These are phyloP conservation scores for Magallana gigas DNA, from an alignment of 1,140 invertebrate genomes.

Conservation along the genomic window DNA sequence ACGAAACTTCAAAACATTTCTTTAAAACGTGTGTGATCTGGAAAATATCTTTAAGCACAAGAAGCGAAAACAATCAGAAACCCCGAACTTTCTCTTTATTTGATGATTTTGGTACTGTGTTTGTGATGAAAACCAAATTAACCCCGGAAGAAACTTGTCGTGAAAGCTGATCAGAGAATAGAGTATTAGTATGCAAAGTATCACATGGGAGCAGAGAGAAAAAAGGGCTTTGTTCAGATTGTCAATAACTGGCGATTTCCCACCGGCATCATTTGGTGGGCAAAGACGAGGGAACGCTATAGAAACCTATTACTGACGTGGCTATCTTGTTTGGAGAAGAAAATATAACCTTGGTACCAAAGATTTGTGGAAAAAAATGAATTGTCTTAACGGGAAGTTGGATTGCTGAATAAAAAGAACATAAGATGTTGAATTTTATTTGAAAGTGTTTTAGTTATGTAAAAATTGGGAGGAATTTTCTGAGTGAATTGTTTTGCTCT, in stretches of 20 bases:
- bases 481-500: no score
- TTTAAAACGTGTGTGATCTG: no score
- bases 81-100: background rate
- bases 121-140: background rate
- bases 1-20: no score
- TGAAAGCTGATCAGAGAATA: constrained; percentile 10
- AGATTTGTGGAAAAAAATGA: background rate
- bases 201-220: constrained; percentile 22
- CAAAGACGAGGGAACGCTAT: background rate
- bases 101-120: background rate
- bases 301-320: background rate
- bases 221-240: constrained; percentile 29
- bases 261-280: constrained; percentile 4
- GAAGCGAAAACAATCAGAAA: background rate
- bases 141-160: background rate
- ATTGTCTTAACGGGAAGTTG: background rate
- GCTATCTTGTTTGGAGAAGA: background rate
- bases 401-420: background rate
- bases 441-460: no score
- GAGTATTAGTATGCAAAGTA: constrained; percentile 8
- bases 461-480: no score
- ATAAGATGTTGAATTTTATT: no score
- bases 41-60: background rate
- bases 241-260: constrained; percentile 30
- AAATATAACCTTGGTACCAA: background rate